A percentile compares a stretch with the other conserved stretches of the same genome.
phyloP scores from a whole-genome alignment of 2,113 vertebrate genomes.

The Butorides virescens region DNA sequence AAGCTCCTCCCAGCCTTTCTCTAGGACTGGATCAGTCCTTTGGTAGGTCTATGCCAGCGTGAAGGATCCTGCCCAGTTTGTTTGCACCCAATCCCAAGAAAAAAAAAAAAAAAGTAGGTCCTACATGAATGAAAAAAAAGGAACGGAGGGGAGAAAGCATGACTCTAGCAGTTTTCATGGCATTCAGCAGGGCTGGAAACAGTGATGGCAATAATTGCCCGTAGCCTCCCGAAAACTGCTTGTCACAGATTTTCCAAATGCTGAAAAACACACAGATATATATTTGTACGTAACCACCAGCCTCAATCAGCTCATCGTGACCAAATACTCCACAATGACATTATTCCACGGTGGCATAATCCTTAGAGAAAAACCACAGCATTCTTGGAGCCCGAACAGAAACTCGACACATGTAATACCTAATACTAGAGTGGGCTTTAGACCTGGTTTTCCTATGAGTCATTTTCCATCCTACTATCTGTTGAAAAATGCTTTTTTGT shows the following conservation, averaged over 20 bases:
- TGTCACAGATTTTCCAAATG: neutral
- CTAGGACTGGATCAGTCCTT: neutral
- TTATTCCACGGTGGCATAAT: constrained; percentile 63
- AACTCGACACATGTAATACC: constrained; percentile 43
- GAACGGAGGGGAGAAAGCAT: neutral
- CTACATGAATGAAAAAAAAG: neutral
- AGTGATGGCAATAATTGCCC: constrained; percentile 17
- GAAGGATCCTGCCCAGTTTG: neutral
- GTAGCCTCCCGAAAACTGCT: neutral
- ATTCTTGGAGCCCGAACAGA: constrained; percentile 46
- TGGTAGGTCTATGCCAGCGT: neutral
- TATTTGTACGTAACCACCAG: constrained; percentile 51
- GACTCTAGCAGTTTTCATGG: neutral
- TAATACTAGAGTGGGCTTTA: neutral
- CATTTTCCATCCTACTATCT: constrained; percentile 65
- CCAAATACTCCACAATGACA: constrained; percentile 54
- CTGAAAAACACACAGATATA: neutral
- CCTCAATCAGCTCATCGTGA: constrained; percentile 9
- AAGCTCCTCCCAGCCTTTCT: neutral
- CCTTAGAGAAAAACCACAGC: constrained; percentile 56
- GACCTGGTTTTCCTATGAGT: constrained; percentile 54
- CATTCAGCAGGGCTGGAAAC: neutral
- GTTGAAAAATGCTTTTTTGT: constrained; percentile 16
- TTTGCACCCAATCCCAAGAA: neutral
- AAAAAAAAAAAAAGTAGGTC: neutral